Evolutionary conservation across 2,888 invertebrate species (phyloP), one percentile per base, ranked within the genome.

Genomic region (Atethmia centrago): DNA sequence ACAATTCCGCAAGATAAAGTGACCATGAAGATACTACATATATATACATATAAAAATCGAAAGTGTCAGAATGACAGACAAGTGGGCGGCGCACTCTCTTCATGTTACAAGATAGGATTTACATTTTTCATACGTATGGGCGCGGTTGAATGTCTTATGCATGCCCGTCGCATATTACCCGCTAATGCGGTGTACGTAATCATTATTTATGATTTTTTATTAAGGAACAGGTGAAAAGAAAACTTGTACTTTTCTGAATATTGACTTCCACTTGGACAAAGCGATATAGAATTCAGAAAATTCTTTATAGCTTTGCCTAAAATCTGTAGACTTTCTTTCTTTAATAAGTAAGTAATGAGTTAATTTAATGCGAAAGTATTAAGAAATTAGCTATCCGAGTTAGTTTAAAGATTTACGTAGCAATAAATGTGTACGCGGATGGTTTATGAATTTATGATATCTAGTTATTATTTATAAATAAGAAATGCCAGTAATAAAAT

Each of bases 21-120:
- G 71, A 69, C 84, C 81, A 71, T 84, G 84, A 80, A 71, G 31
- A 61, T 66, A 70, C 62, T 53, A 55, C n/a, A n/a, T n/a, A n/a
- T n/a, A n/a, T n/a, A n/a, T n/a, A 59, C 63, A 53, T 65, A 70
- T 80, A 75, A 67, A 80, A 81, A 84, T 84, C 49, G 84, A 84
- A 81, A 84, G 84, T 84, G 65, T 62, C 62, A 75, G 67, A 68
- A n/a, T n/a, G 45, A 63, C 36, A 76, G 81, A 80, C 75, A 74
- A 58, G 71, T 73, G 70, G 82, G 82, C 56, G 85, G 73, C 28
- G 14, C 42, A 61, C 63, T 72, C 58, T 81, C 71, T 66, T 71
- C 53, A 12, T 61, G 59, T 61, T n/a, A 31, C 31, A 45, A 47
- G 40, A 65, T 64, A 16, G 62, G 16, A 63, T 59, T 59, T 67